A percentile compares a stretch with the other conserved stretches of the same genome.
Evolutionary conservation across 2,113 vertebrate species (phyloP).

Genomic region (Argyrosomus japonicus): DNA sequence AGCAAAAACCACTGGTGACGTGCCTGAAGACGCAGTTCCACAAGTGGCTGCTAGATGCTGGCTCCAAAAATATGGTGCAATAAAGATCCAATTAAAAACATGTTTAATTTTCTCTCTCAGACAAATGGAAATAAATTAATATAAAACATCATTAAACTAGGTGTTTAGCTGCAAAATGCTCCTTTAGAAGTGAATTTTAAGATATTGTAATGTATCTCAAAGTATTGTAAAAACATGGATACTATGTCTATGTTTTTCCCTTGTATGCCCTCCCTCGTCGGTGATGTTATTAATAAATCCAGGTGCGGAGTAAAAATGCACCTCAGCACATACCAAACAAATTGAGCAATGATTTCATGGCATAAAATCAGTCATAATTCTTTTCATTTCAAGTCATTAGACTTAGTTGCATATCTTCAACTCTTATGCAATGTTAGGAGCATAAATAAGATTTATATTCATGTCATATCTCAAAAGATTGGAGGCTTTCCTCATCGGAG

Average conservation of each 20-base stretch:
- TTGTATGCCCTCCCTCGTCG: too few relatives aligned
- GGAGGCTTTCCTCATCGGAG: not conserved
- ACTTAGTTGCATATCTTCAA: not conserved
- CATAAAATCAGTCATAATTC: not conserved
- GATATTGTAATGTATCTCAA: not conserved
- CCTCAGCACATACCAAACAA: not conserved
- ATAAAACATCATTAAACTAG: not conserved
- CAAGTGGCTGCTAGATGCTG: not conserved
- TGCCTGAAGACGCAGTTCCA: not conserved
- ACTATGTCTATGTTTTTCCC: too few relatives aligned
- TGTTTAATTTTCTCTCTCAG: not conserved
- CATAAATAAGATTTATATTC: not conserved
- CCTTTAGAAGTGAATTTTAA: not conserved
- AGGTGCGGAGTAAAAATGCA: too few relatives aligned
- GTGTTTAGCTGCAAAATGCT: not conserved
- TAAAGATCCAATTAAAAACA: not conserved
- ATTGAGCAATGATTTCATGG: not conserved
- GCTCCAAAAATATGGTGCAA: not conserved
- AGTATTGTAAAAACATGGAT: not conserved
- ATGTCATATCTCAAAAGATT: not conserved
- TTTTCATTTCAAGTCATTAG: not conserved
- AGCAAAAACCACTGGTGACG: not conserved
- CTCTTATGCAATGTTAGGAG: not conserved
- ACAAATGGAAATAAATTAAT: not conserved
- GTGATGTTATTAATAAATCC: too few relatives aligned